Evolutionary conservation across 2,113 vertebrate genomes (phyloP).

Genomic region (Silurus glanis): DNA sequence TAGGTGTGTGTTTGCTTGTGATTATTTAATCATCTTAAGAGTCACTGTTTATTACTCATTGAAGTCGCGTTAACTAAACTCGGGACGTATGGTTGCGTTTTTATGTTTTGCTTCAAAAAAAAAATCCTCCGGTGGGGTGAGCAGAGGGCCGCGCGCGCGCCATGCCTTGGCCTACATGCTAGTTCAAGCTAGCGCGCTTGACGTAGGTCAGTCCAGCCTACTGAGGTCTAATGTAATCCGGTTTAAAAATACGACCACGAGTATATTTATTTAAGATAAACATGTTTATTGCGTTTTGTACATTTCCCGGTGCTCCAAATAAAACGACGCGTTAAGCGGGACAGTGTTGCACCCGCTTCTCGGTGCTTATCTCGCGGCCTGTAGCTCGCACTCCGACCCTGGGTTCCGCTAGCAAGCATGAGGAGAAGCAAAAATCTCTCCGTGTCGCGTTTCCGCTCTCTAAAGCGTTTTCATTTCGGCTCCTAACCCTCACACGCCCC

Average conservation of each 20-base stretch:
- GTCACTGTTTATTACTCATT: too few species aligned
- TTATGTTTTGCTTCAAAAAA: too few species aligned
- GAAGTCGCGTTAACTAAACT: too few species aligned
- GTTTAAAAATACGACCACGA: too few species aligned
- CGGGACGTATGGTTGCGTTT: too few species aligned
- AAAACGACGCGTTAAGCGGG: too few species aligned
- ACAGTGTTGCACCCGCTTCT: background rate
- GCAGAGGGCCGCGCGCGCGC: background rate
- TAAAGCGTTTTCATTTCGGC: background rate
- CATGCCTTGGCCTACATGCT: slow-evolving; percentile 6
- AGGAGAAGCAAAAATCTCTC: too few species aligned
- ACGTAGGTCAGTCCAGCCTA: background rate
- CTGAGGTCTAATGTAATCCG: background rate
- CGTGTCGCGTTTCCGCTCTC: background rate
- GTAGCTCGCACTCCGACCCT: background rate
- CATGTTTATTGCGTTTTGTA: background rate
- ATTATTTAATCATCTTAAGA: too few species aligned
- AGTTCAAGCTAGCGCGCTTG: background rate
- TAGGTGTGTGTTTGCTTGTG: slow-evolving; percentile 74
- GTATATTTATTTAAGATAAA: too few species aligned
- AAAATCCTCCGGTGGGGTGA: too few species aligned
- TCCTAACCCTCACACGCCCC: background rate
- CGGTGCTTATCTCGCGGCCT: background rate
- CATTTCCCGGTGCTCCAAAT: too few species aligned
- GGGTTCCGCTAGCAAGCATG: background rate